Evolutionary conservation across 1,140 invertebrate species (phyloP), one percentile per base, ranked within the genome.

Genomic region (Drosophila kepulauana): DNA sequence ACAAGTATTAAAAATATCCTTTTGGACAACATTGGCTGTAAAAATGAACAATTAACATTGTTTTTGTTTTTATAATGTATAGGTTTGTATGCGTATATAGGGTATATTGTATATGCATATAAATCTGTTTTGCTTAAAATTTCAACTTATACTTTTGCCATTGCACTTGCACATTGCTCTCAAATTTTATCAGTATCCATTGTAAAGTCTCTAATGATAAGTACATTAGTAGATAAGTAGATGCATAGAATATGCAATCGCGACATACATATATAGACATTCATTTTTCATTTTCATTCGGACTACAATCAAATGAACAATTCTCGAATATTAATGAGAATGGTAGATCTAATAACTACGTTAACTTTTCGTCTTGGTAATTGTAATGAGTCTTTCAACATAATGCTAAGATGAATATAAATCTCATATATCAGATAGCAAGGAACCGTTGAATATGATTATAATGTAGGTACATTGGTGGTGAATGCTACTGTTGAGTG

Each of bases 81-180:
- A 66, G 28, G 51, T 67, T 67, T 71, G 33, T 80, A 78, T 82
- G 65, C 75, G 58, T 82, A 79, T 75, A 82, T 82, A 78, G 63
- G 52, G 35, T 69, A 61, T 61, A n/a, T 69, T 59, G 38, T 70
- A 57, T 64, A 64, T 68, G 61, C n/a, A 49, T 68, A 35, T 73
- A 41, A 33, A 35, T 35, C 6, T 35, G 7, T 35, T 35, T 41
- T 33, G 13, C 30, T 38, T 49, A 54, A 54, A 71, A 30, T 11
- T 7, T 66, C 33, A 41, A 72, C 54, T 54, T 52, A 52, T 54
- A 16, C n/a, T 30, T 52, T 54, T 57, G 51, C 57, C 71, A 71
- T 64, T 71, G 45, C 65, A 43, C 61, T 62, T 63, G 43, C 59
- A 52, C 59, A 71, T 75, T 75, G 66, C 73, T 75, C 73, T 75